Conservation (phyloP, 2,797 vertebrate species). For the Microchirus variegatus region DNA sequence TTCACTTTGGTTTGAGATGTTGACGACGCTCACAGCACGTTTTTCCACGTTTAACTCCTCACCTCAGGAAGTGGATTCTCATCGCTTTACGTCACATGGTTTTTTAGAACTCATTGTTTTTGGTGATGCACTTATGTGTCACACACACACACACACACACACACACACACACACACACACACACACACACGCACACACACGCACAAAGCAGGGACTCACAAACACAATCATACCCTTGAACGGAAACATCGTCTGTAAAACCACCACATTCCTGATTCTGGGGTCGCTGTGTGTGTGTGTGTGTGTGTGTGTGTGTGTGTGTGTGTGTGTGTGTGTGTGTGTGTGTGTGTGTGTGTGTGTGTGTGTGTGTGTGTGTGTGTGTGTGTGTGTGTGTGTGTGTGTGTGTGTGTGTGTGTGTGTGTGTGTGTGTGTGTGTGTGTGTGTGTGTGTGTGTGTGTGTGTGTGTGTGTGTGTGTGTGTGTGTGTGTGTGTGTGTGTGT, state of each 20-base stretch:
- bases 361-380: constrained; percentile 17
- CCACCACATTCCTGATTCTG: constrained; percentile 51
- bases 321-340: no score
- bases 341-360: no score
- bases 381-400: constrained; percentile 42
- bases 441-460: constrained; percentile 25
- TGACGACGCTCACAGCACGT: no score
- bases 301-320: not conserved
- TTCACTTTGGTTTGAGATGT: no score
- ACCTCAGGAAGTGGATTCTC: constrained; percentile 4
- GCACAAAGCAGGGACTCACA: constrained; percentile 25
- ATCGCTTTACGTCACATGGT: constrained; percentile 39
- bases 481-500: constrained; percentile 19
- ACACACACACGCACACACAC: constrained; percentile 23
- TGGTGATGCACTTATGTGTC: constrained; percentile 10
- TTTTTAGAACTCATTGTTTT: constrained; percentile 40
- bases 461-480: constrained; percentile 37
- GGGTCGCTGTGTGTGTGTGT: constrained; percentile 27
- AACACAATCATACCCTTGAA: constrained; percentile 21
- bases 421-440: constrained; percentile 40
- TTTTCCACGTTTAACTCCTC: not conserved
- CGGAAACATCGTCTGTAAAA: constrained; percentile 33
- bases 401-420: constrained; percentile 25
- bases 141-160: constrained; percentile 22
- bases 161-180: constrained; percentile 32